Base-by-base conservation (phyloP, 2,888 invertebrate species). In the Tachina grossa region DNA sequence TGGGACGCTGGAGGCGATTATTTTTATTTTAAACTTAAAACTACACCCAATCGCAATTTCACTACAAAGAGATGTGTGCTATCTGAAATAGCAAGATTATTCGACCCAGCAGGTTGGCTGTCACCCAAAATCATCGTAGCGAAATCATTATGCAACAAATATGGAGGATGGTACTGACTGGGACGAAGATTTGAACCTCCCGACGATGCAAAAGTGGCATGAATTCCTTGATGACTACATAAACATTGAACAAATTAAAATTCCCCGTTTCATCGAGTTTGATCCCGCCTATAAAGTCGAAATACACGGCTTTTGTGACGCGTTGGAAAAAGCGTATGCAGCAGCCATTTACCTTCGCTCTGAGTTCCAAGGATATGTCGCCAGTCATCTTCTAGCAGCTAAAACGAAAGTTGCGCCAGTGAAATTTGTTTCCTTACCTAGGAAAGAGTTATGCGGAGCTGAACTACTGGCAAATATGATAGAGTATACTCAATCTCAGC, bases 191-290 rank as follows among this genome's bases (percentile, higher is more conserved):
- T 31, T 31, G 31, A 31, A 31, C 6, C 31, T 2, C 6, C 31
- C 31, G 31, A 31, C 31, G 31, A 31, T 31, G 31, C 0, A 31
- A 31, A 31, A 31, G 6, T 31, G 31, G 31, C 31, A 31, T 31
- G 31, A 31, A 11, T 51, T 61, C 41, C 43, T 61, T n/a, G 65
- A 47, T n/a, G 47, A 47, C 39, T 68, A 39, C 16, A 8, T 14
- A 1, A 51, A 39, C 11, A 51, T 68, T 9, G 51, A 68, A 49
- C 1, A 51, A 2, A 16, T 68, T 9, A 68, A 68, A 39, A 68
- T 68, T n/a, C 53, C 51, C 68, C 51, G 49, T 2, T 68, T 68
- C 16, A 11, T 68, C 4, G 53, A 68, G 39, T 68, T n/a, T 14
- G 51, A 68, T 39, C 68, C 51, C 13, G 22, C 65, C 9, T 65